Evolutionary conservation across 1,140 invertebrate genomes (phyloP).

Genomic region (Lanistes nyassanus): DNA sequence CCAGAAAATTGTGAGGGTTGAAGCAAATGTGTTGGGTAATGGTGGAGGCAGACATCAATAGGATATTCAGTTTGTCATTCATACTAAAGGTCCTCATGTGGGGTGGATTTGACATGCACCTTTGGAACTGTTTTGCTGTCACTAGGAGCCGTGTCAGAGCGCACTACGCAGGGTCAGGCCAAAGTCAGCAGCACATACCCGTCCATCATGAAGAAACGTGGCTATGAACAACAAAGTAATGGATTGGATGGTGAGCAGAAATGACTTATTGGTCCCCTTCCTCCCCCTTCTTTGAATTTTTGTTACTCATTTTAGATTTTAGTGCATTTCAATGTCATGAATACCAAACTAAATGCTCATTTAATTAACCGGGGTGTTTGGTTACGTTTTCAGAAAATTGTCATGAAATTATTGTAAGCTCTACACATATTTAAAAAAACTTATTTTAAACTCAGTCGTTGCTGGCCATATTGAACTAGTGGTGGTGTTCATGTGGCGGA

Average conservation of each 20-base stretch:
- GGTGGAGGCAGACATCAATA: neutral
- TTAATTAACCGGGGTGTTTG: neutral
- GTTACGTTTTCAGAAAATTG: too few relatives aligned
- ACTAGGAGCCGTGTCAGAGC: conserved; percentile 39
- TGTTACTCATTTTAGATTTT: too few relatives aligned
- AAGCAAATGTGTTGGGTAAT: neutral
- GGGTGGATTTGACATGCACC: conserved; percentile 14
- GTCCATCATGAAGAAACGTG: conserved; percentile 74
- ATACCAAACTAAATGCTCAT: neutral
- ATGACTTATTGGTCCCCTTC: conserved; percentile 54
- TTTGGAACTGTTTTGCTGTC: conserved; percentile 36
- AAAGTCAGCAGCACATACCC: conserved; percentile 52
- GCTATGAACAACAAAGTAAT: conserved; percentile 24
- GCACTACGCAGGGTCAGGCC: conserved; percentile 32
- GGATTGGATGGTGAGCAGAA: conserved; percentile 17
- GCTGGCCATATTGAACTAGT: too few relatives aligned
- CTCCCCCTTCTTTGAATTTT: neutral
- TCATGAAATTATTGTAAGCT: too few relatives aligned
- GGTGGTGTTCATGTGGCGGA: too few relatives aligned
- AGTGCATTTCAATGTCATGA: neutral
- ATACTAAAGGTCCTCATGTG: neutral
- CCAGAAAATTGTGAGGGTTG: too few relatives aligned
- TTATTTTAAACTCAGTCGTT: conserved; percentile 1
- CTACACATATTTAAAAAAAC: neutral
- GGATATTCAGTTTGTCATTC: neutral